Conservation (phyloP, 35 echinoderm and acorn worm species). For the Ophioderma brevispina region DNA sequence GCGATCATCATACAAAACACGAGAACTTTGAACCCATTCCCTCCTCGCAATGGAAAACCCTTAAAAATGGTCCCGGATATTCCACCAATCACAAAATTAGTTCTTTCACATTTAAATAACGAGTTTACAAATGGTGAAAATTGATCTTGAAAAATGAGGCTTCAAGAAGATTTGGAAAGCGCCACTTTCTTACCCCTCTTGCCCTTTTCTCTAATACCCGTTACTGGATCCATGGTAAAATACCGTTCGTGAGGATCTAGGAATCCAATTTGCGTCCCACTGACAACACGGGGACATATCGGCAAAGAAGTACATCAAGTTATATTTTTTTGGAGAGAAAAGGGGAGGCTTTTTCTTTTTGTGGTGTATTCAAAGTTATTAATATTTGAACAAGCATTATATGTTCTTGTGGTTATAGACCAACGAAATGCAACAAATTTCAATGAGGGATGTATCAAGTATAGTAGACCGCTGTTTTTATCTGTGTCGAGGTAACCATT, state of each 20-base stretch:
- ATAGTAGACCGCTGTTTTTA: too few relatives aligned
- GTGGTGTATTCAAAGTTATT: too few relatives aligned
- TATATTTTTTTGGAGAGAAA: too few relatives aligned
- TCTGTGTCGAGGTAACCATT: too few relatives aligned
- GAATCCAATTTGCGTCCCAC: slow-evolving; percentile 7
- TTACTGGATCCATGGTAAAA: not conserved
- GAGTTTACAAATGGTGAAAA: not conserved
- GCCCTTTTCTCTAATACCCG: not conserved
- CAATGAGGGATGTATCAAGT: too few relatives aligned
- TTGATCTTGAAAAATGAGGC: not conserved
- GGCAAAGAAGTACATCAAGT: too few relatives aligned
- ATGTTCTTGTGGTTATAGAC: too few relatives aligned
- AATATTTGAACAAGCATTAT: too few relatives aligned
- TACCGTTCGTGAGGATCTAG: slow-evolving; percentile 9
- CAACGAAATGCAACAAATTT: too few relatives aligned
- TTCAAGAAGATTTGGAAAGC: not conserved
- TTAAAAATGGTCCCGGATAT: slow-evolving; percentile 26
- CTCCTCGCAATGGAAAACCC: too few relatives aligned
- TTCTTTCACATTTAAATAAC: not conserved
- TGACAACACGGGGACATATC: slow-evolving; percentile 6
- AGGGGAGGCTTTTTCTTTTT: too few relatives aligned
- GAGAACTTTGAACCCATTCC: too few relatives aligned
- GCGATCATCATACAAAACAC: not conserved
- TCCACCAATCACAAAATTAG: not conserved
- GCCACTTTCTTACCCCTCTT: slow-evolving; percentile 10